Evolutionary conservation across 2,888 invertebrate species (phyloP).

Genomic region (Calliphora vomitoria): DNA sequence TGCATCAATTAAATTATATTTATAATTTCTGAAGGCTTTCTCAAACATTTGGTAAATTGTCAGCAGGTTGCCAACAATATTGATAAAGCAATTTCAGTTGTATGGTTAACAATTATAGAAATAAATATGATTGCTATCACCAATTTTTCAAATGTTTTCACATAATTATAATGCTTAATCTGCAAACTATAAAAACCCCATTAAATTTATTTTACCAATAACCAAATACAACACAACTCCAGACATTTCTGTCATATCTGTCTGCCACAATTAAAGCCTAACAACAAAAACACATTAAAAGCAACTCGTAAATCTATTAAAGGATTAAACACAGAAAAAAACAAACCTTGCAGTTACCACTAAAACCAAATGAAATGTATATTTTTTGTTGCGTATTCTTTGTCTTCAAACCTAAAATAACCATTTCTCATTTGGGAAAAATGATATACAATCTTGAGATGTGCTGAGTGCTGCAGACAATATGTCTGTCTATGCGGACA

Average conservation of each 20-base stretch:
- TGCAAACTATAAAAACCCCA: background rate
- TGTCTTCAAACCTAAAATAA: constrained; percentile 8
- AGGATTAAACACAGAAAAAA: background rate
- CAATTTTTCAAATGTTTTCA: too few species aligned
- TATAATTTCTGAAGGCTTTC: too few species aligned
- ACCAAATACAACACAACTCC: background rate
- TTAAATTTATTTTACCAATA: background rate
- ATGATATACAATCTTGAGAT: constrained; percentile 44
- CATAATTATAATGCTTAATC: too few species aligned
- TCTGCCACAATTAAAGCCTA: background rate
- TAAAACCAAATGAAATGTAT: background rate
- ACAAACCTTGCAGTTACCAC: background rate
- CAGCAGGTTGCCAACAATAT: too few species aligned
- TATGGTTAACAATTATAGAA: too few species aligned
- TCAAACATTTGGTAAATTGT: too few species aligned
- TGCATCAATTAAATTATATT: too few species aligned
- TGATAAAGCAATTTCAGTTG: too few species aligned
- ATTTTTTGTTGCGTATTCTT: background rate
- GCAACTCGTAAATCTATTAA: constrained; percentile 17
- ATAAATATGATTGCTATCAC: too few species aligned
- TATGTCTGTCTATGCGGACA: constrained; percentile 35
- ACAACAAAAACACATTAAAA: background rate
- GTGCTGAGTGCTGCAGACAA: constrained; percentile 32
- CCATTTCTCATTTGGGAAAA: constrained; percentile 13
- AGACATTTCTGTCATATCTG: background rate